Percentiles rank a stretch among this genome's conserved stretches.
phyloP scores from a whole-genome alignment of 2,888 invertebrate species.

The Elegia similella region DNA sequence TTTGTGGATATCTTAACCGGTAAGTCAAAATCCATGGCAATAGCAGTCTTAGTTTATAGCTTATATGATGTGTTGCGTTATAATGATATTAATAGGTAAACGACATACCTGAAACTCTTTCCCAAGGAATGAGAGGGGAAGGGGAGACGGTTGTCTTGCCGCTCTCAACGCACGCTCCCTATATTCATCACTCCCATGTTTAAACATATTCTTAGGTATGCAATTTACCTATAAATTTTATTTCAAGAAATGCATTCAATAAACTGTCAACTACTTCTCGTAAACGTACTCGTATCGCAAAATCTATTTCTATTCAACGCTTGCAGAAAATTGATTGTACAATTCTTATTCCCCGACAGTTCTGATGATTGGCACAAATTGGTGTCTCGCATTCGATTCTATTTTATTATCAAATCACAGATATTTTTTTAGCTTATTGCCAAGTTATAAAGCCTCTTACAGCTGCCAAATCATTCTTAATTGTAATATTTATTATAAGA shows the following conservation, averaged over 20 bases:
- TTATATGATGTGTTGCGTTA: too few relatives aligned
- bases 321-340: neutral
- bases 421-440: slow-evolving; percentile 32
- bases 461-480: neutral
- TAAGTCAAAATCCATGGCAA: neutral
- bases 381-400: slow-evolving; percentile 49
- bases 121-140: too few relatives aligned
- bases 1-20: neutral
- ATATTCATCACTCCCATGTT: too few relatives aligned
- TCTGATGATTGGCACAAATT: slow-evolving; percentile 63
- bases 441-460: neutral
- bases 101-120: too few relatives aligned
- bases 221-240: neutral
- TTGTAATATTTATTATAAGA: neutral
- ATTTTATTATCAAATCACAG: slow-evolving; percentile 52
- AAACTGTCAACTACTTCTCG: neutral
- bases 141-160: too few relatives aligned
- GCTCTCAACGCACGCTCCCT: too few relatives aligned
- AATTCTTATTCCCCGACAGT: slow-evolving; percentile 30
- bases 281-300: neutral
- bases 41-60: neutral
- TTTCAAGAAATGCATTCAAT: neutral
- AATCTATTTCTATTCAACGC: neutral
- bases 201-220: too few relatives aligned
- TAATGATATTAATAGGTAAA: too few relatives aligned